These are phyloP conservation scores for Lasioglossum leucozonium DNA, from an alignment of 2,888 invertebrate genomes.

Conservation along the genomic window DNA sequence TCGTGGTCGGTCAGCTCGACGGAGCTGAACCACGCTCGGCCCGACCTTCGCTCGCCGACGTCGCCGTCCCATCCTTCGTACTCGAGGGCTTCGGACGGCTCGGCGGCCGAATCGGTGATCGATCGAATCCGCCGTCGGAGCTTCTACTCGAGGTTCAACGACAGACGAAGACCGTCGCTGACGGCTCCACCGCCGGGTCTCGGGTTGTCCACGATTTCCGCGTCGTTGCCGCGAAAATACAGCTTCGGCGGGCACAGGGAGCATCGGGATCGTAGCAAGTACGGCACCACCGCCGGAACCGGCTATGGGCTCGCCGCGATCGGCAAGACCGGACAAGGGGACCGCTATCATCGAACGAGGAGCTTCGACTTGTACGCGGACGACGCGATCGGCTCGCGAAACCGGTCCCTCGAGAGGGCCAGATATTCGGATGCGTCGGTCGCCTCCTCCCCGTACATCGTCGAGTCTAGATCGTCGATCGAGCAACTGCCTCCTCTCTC, in stretches of 20 bases:
- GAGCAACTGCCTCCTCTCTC: slow-evolving; percentile 64
- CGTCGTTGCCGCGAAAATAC: slow-evolving; percentile 84
- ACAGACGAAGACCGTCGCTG: slow-evolving; percentile 90
- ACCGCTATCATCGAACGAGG: neutral
- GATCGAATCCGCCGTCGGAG: slow-evolving; percentile 95
- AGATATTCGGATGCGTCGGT: slow-evolving; percentile 29
- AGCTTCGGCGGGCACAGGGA: slow-evolving; percentile 80
- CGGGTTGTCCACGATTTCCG: slow-evolving; percentile 74
- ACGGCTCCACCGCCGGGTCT: slow-evolving; percentile 86
- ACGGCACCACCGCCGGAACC: neutral
- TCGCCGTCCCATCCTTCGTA: slow-evolving; percentile 73
- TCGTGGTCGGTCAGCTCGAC: slow-evolving; percentile 89
- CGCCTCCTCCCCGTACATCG: slow-evolving; percentile 16
- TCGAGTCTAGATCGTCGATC: slow-evolving; percentile 73
- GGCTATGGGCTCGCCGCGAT: neutral
- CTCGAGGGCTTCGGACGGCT: slow-evolving; percentile 69
- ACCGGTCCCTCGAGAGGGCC: slow-evolving; percentile 23
- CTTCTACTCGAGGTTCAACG: slow-evolving; percentile 95
- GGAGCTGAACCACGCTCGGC: slow-evolving; percentile 77
- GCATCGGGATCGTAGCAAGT: slow-evolving; percentile 43
- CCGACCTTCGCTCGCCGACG: slow-evolving; percentile 79
- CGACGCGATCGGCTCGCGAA: neutral
- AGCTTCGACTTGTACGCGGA: slow-evolving; percentile 35
- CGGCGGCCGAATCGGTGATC: slow-evolving; percentile 89
- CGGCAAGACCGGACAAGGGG: neutral